Percentiles rank a stretch among this genome's conserved stretches.
These are phyloP conservation scores for Plemyria rubiginata DNA, from an alignment of 2,888 invertebrate species.

Conservation along the genomic window DNA sequence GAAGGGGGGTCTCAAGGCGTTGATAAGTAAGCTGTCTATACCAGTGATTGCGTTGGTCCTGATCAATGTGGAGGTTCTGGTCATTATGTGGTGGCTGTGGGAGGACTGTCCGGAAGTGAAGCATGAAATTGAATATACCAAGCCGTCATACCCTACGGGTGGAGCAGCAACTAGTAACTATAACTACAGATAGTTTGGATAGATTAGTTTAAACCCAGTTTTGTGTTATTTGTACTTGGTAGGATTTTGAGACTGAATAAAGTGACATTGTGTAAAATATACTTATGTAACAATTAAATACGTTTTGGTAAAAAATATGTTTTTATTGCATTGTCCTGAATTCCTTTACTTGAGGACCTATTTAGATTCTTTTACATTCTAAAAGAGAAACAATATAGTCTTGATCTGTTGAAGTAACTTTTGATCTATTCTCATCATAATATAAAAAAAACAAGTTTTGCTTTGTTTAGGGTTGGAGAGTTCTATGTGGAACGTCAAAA, in stretches of 20 bases:
- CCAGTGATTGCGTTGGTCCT: constrained; percentile 70
- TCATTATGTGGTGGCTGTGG: constrained; percentile 81
- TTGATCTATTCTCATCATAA: no score
- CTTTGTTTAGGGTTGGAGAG: no score
- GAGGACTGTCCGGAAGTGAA: constrained; percentile 67
- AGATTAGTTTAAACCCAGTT: constrained; percentile 51
- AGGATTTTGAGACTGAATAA: constrained; percentile 39
- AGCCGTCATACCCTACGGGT: constrained; percentile 47
- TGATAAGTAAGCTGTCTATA: constrained; percentile 73
- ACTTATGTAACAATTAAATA: constrained; percentile 15
- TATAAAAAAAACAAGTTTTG: no score
- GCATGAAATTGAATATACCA: constrained; percentile 35
- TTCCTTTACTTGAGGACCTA: no score
- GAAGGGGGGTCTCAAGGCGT: constrained; percentile 69
- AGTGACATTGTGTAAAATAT: constrained; percentile 28
- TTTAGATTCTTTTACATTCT: no score
- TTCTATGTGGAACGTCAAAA: no score
- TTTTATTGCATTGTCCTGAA: no score
- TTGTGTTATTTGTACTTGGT: constrained; percentile 33
- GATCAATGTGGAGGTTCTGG: constrained; percentile 73
- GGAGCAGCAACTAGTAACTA: constrained; percentile 44
- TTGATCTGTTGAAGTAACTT: no score
- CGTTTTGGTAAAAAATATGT: background rate
- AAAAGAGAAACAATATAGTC: no score
- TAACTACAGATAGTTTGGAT: constrained; percentile 51